Percentiles rank a stretch among this genome's conserved stretches.
These are phyloP conservation scores for Panulirus ornatus DNA, from an alignment of 1,140 invertebrate species.

Conservation along the genomic window DNA sequence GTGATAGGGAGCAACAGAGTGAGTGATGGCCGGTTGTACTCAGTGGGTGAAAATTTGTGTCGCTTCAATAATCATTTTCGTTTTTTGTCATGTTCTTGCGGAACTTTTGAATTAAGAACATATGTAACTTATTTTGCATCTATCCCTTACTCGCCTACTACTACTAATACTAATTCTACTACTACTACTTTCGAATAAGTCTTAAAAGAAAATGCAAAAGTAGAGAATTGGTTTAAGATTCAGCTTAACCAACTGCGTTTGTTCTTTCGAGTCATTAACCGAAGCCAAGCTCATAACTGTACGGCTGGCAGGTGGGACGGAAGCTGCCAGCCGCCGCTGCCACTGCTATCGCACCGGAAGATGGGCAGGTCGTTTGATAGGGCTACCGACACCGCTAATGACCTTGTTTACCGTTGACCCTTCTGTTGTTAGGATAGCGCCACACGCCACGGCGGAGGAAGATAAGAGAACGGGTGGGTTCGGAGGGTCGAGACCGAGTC, in stretches of 20 bases:
- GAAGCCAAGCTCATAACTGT: not conserved
- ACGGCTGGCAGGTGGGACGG: conserved; percentile 43
- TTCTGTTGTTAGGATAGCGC: conserved; percentile 14
- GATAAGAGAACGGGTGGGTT: not conserved
- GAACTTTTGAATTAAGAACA: too few relatives aligned
- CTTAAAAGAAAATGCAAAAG: too few relatives aligned
- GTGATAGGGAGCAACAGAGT: not conserved
- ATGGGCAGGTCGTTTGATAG: conserved; percentile 30
- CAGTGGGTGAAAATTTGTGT: too few relatives aligned
- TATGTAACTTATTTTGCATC: too few relatives aligned
- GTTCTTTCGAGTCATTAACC: not conserved
- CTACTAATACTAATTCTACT: too few relatives aligned
- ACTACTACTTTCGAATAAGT: too few relatives aligned
- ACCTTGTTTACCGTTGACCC: conserved; percentile 61
- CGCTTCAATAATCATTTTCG: too few relatives aligned
- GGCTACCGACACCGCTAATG: conserved; percentile 45
- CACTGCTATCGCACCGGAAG: conserved; percentile 12
- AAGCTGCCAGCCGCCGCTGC: conserved; percentile 5
- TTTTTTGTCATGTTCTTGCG: too few relatives aligned
- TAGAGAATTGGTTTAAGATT: too few relatives aligned
- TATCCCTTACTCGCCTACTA: too few relatives aligned
- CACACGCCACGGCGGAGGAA: conserved; percentile 27
- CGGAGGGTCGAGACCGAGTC: not conserved
- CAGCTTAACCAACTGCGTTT: too few relatives aligned
- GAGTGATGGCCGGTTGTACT: too few relatives aligned